phyloP scores from a whole-genome alignment of 2,888 invertebrate genomes.

The Thalpophila matura region DNA sequence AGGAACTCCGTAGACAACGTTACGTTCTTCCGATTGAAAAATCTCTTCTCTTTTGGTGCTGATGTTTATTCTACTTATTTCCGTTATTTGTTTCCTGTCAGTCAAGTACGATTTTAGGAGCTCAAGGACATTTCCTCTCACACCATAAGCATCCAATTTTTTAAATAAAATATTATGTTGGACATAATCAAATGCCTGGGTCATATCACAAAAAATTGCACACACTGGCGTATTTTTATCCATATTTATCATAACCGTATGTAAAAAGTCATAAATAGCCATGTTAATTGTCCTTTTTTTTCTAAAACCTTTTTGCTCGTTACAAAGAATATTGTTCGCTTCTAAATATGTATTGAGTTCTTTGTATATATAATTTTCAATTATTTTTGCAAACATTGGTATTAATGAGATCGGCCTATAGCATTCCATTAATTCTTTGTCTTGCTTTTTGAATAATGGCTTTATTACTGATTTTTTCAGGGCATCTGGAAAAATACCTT shows the following conservation, averaged over 20 bases:
- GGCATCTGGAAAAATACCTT: background rate
- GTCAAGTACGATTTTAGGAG: background rate
- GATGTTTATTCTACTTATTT: background rate
- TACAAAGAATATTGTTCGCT: background rate
- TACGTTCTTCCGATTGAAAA: background rate
- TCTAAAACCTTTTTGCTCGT: too few species aligned
- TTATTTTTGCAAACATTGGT: background rate
- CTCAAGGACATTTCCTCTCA: background rate
- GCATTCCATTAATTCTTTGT: background rate
- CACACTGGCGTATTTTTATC: background rate
- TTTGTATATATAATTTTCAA: background rate
- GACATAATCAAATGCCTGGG: conserved; percentile 10
- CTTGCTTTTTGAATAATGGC: too few species aligned
- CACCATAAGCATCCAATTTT: background rate
- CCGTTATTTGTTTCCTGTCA: background rate
- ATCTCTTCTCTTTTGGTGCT: background rate
- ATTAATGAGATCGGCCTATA: background rate
- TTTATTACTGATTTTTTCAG: conserved; percentile 1
- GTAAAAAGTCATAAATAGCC: conserved; percentile 2
- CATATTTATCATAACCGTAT: background rate
- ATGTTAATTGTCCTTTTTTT: too few species aligned
- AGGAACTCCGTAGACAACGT: background rate
- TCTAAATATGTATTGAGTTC: background rate
- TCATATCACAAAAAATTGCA: conserved; percentile 9
- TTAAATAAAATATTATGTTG: background rate